Evolutionary conservation across 1,140 invertebrate species (phyloP), one percentile per base, ranked within the genome.

Genomic region (Bilobella aurantiaca): DNA sequence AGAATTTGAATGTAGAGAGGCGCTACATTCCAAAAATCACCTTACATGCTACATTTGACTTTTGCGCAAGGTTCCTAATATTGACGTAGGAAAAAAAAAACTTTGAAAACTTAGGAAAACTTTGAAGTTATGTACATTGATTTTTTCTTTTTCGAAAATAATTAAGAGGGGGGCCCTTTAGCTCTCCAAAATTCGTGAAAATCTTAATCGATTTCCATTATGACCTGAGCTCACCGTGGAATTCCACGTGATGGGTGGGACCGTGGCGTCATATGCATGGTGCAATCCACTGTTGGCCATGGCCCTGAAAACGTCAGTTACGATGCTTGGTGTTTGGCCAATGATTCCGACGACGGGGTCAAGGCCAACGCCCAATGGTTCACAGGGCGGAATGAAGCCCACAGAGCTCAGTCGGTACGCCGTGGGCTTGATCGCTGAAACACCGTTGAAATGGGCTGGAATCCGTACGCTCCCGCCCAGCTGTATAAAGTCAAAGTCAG

Each of bases 401-500:
- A 12, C 18, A 42, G 34, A 42, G 34, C 57, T 67, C 2, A 71
- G 5, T 56, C 66, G 23, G 28, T 67, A 58, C 18, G 30, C 18
- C 1, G 85, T 82, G 1, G 87, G 86, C 75, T 89, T 90, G 73
- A 94, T 86, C 18, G 90, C 90, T 76, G 87, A 93, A 53, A 94
- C 81, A 18, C 92, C 92, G 74, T 85, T 89, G 74, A 90, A 93
- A 81, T 88, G 85, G 3, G 90, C 86, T 0, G 92, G 92, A 68
- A 94, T 80, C 53, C 93, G 79, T 23, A 89, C 82, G 0, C 89
- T 91, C 1, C 92, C 93, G 0, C 85, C 89, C 58, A 93, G 86
- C 74, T 95, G 91, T 18, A 53, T 3, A 53, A 53, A 5, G 49
- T 23, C 18, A 42, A 42, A 42, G 8, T 2, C 88, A 3, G 28